Conservation (phyloP, 2,888 invertebrate species). For the Tillus elongatus region DNA sequence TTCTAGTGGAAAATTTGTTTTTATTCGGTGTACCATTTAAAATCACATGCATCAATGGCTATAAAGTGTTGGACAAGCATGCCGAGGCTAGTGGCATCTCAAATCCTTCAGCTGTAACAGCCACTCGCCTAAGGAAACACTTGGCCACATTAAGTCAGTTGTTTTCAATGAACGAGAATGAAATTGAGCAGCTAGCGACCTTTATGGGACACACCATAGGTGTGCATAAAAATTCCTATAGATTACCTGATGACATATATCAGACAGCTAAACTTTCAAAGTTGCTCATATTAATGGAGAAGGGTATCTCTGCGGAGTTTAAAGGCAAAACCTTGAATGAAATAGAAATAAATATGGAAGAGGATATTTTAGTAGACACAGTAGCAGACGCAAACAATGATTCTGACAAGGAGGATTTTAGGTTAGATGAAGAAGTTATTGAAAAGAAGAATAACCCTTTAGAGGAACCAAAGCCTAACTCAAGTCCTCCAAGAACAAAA, state of each 20-base stretch:
- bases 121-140: background rate
- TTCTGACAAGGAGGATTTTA: too few species aligned
- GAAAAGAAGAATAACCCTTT: too few species aligned
- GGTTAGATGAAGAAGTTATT: too few species aligned
- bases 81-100: background rate
- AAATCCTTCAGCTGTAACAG: background rate
- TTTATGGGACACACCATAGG: background rate
- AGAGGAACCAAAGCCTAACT: too few species aligned
- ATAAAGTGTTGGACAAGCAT: background rate
- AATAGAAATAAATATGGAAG: too few species aligned
- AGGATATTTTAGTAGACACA: too few species aligned
- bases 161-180: background rate
- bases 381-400: too few species aligned
- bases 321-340: too few species aligned
- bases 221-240: background rate
- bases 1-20: background rate
- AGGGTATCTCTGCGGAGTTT: too few species aligned
- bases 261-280: background rate
- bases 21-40: background rate
- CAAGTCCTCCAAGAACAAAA: too few species aligned
- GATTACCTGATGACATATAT: conserved; percentile 1
- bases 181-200: background rate
- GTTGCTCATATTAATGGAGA: background rate
- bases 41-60: background rate
- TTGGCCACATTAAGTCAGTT: background rate